Evolutionary conservation across 1,140 invertebrate genomes (phyloP).

Genomic region (Lasaia peninsularis): DNA sequence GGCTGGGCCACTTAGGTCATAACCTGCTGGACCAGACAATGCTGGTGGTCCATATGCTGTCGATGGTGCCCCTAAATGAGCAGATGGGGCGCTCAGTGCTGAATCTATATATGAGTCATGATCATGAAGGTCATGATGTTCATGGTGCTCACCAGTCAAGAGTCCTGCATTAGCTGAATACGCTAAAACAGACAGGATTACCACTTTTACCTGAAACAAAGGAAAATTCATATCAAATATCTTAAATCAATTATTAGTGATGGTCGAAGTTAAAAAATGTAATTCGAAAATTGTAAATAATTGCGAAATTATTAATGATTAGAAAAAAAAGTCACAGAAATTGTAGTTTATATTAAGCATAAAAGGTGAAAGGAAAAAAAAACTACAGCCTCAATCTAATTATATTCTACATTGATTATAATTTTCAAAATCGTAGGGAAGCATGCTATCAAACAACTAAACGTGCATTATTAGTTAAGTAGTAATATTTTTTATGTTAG

Average conservation of each 20-base stretch:
- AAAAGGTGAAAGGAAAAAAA: too few relatives aligned
- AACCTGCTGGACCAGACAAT: constrained; percentile 16
- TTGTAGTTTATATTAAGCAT: too few relatives aligned
- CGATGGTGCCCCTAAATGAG: constrained; percentile 50
- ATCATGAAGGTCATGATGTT: constrained; percentile 21
- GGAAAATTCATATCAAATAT: not conserved
- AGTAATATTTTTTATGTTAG: too few relatives aligned
- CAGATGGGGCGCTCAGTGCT: constrained; percentile 51
- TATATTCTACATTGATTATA: too few relatives aligned
- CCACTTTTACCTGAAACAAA: constrained; percentile 56
- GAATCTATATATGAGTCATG: constrained; percentile 54
- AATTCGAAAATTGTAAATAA: too few relatives aligned
- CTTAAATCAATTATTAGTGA: not conserved
- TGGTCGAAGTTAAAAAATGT: too few relatives aligned
- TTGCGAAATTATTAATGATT: too few relatives aligned
- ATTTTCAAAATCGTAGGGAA: too few relatives aligned
- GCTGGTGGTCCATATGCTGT: constrained; percentile 37
- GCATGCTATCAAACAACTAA: too few relatives aligned
- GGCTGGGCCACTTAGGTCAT: not conserved
- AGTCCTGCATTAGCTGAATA: constrained; percentile 45
- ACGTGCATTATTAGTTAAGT: too few relatives aligned
- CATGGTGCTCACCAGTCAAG: constrained; percentile 28
- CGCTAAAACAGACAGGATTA: constrained; percentile 49
- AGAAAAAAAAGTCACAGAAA: too few relatives aligned
- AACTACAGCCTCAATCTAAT: too few relatives aligned